Base-by-base conservation (phyloP, 2,113 vertebrate genomes). In the Salminus brasiliensis region DNA sequence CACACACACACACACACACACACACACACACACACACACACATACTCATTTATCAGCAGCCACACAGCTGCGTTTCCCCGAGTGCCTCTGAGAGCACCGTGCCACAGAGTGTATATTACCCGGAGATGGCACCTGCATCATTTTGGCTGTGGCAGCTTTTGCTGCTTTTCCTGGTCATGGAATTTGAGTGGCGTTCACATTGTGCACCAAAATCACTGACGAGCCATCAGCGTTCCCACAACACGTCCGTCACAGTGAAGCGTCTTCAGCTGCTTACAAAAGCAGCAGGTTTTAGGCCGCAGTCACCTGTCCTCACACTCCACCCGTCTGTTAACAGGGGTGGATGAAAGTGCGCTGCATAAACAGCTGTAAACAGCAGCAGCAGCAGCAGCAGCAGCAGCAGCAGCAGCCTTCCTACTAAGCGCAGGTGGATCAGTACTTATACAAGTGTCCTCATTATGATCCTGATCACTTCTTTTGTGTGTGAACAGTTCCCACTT, bases 31-130 rank as follows among this genome's bases (percentile, higher is more conserved):
- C 47, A 32, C 30, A 15, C 68, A 47, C 45, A 59, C 60, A 39
- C 41, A 47, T n/a, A n/a, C n/a, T n/a, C n/a, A n/a, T n/a, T 74
- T 73, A 60, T 81, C 71, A 74, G 62, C 65, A 18, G 36, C 63
- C 32, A 10, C 43, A 41, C 77, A 79, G 57, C 72, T 65, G 75
- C 12, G n/a, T 45, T 67, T 55, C 55, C 75, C 36, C 0, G 63
- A 41, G 62, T 27, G 49, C 49, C 21, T n/a, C 30, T 10, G 15
- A 32, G 29, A 18, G 60, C 32, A 4, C 60, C 18, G 7, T 36
- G 29, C 60, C 30, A 34, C 5, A 32, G 39, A 49, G 55, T 47
- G 57, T 2, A 47, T 66, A 32, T 21, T 65, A 32, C 30, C 60
- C 30, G 3, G 30, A 21, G 60, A 65, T 65, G 60, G 2, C 27